phyloP scores from a whole-genome alignment of 2,113 vertebrate genomes.

The Rhegmatorhina hoffmannsi region DNA sequence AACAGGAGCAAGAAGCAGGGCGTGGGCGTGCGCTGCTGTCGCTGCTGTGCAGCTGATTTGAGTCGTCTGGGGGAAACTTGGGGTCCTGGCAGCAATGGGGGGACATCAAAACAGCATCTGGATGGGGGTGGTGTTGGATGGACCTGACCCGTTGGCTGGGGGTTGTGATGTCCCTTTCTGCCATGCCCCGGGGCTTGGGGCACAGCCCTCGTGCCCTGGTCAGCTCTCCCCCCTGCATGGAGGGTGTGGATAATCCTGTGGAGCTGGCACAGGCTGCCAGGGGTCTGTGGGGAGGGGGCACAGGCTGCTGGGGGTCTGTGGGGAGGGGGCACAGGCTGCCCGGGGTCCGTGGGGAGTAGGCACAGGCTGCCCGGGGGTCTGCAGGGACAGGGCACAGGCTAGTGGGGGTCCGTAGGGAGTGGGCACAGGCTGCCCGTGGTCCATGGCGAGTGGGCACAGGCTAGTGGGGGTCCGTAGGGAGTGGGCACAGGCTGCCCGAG shows the following conservation, averaged over 20 bases:
- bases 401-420: too few relatives aligned
- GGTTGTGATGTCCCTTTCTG: neutral
- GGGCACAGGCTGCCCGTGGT: too few relatives aligned
- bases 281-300: neutral
- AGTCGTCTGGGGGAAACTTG: neutral
- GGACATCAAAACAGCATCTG: neutral
- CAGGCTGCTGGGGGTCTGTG: too few relatives aligned
- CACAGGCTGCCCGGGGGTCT: neutral
- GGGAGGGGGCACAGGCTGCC: too few relatives aligned
- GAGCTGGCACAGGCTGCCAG: fast-evolving
- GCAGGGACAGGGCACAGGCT: too few relatives aligned
- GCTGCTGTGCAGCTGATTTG: neutral
- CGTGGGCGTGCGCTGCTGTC: neutral
- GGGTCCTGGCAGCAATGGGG: neutral
- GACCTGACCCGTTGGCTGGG: neutral
- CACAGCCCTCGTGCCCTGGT: neutral
- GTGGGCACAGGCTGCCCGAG: too few relatives aligned
- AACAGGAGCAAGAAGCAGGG: conserved; percentile 31
- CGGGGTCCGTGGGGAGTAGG: neutral
- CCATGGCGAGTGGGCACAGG: too few relatives aligned
- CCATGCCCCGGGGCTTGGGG: fast-evolving
- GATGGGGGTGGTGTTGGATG: fast-evolving
- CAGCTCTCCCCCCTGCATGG: fast-evolving
- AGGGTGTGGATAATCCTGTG: neutral
- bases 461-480: too few relatives aligned